Percentiles rank a stretch among this genome's conserved stretches.
Conservation (phyloP, 2,797 vertebrate genomes). For the Urophycis tenuis region DNA sequence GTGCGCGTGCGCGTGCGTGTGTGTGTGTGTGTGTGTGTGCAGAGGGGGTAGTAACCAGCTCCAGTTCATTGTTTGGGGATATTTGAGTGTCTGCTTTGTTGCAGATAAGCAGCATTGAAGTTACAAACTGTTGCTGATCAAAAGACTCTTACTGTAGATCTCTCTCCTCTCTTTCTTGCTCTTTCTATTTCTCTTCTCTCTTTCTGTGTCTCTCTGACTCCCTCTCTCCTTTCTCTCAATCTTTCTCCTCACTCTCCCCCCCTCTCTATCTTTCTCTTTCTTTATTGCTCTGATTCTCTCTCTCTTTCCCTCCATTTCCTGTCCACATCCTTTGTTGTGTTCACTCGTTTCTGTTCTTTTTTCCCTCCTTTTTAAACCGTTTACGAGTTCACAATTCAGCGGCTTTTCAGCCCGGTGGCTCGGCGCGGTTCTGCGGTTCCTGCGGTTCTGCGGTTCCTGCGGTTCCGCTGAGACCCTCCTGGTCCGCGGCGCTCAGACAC, state of each 20-base stretch:
- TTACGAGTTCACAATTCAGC: background rate
- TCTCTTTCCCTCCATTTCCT: constrained; percentile 2
- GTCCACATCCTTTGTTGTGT: too few relatives aligned
- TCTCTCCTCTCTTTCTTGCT: constrained; percentile 35
- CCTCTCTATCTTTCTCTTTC: constrained; percentile 18
- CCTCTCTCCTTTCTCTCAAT: too few relatives aligned
- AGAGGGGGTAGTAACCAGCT: constrained; percentile 55
- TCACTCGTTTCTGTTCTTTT: background rate
- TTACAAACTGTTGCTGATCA: constrained; percentile 49
- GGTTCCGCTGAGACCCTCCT: background rate
- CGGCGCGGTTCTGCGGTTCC: too few relatives aligned
- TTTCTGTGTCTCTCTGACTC: too few relatives aligned
- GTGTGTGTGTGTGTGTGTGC: constrained; percentile 20
- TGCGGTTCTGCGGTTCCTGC: too few relatives aligned
- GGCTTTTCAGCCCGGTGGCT: too few relatives aligned
- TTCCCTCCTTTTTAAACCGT: background rate
- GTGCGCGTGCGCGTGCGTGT: background rate
- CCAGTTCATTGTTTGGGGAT: constrained; percentile 66
- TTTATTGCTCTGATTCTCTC: constrained; percentile 32
- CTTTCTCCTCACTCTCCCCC: too few relatives aligned
- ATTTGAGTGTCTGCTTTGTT: constrained; percentile 60
- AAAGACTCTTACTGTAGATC: constrained; percentile 42
- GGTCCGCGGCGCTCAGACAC: background rate
- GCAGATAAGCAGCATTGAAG: constrained; percentile 53
- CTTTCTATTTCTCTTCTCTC: constrained; percentile 25